Base-by-base conservation (phyloP, 1,140 invertebrate genomes). In the Saccostrea glomerata region DNA sequence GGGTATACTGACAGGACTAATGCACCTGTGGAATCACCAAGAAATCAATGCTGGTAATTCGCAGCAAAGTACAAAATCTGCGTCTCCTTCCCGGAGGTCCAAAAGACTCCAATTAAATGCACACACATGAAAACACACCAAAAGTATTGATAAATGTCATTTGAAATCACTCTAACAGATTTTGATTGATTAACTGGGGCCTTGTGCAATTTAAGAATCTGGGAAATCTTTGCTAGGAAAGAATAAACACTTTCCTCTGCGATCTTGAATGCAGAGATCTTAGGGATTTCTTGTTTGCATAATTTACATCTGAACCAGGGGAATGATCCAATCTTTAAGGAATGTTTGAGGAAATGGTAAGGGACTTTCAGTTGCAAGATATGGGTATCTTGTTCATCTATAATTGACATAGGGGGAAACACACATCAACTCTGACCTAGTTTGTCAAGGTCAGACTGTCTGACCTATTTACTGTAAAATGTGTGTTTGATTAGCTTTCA, bases 191-290 rank as follows among this genome's bases (percentile, higher is more conserved):
- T 77, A 77, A 25, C 11, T 17, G 25, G 70, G 9, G 15, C 47
- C 23, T 77, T 77, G 70, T 77, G 70, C 70, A 77, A 77, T 77
- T 77, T 77, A 25, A 77, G 70, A 77, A 77, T 77, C 70, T 77
- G 70, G 25, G 25, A 77, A 77, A 63, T 63, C 58, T 77, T 73
- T 36, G 70, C 25, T 15, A 30, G 15, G 25, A 77, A 15, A 36
- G 13, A 77, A 36, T 30, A 77, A 77, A 36, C 15, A 63, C 17
- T 20, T 20, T n/a, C n/a, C 58, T 58, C 56, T 17, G 11, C 15
- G 12, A 60, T 60, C 13, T 20, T 60, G 66, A 73, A 73, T 25
- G 25, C n/a, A 73, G 25, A 77, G 25, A 12, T 30, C 23, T 30
- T 25, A 36, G 9, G 20, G 47, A 6, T 7, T 66, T 30, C 70